Conservation (phyloP, 64 coral and sea anemone species). For the Stylophora pistillata region DNA sequence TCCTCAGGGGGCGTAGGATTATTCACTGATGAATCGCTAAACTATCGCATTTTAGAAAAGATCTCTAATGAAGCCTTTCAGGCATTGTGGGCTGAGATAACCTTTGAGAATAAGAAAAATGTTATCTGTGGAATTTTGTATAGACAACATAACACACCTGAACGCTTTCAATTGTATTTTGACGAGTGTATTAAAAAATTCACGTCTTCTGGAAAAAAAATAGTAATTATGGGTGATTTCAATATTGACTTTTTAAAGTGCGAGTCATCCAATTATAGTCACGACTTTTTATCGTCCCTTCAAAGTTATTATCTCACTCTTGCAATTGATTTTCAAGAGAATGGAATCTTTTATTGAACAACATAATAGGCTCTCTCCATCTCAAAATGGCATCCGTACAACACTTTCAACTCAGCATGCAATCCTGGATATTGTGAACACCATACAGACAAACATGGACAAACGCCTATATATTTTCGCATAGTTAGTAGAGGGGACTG, state of each 20-base stretch:
- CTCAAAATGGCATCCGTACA: too few species aligned
- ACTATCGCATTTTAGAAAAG: conserved; percentile 52
- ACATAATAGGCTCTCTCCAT: too few species aligned
- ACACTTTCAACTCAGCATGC: too few species aligned
- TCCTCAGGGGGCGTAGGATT: conserved; percentile 39
- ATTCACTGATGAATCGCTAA: conserved; percentile 28
- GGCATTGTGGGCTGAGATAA: conserved; percentile 42
- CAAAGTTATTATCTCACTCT: conserved; percentile 36
- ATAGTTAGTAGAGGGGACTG: too few species aligned
- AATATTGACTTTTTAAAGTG: conserved; percentile 6
- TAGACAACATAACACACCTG: conserved; percentile 52
- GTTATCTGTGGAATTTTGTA: conserved; percentile 40
- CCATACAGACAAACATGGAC: too few species aligned
- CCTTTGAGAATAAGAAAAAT: conserved; percentile 47
- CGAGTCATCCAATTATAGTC: conserved; percentile 25
- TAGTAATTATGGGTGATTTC: not conserved
- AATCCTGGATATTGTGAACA: too few species aligned
- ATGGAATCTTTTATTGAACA: too few species aligned
- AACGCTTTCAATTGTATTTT: conserved; percentile 46
- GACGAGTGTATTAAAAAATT: conserved; percentile 32
- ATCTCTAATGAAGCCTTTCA: conserved; percentile 25
- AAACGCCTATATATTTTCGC: too few species aligned
- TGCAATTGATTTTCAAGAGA: conserved; percentile 1
- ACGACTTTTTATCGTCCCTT: conserved; percentile 51
- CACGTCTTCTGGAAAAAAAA: too few species aligned